Evolutionary conservation across 2,797 vertebrate species (phyloP), one percentile per base, ranked within the genome.

Genomic region (Peromyscus eremicus): DNA sequence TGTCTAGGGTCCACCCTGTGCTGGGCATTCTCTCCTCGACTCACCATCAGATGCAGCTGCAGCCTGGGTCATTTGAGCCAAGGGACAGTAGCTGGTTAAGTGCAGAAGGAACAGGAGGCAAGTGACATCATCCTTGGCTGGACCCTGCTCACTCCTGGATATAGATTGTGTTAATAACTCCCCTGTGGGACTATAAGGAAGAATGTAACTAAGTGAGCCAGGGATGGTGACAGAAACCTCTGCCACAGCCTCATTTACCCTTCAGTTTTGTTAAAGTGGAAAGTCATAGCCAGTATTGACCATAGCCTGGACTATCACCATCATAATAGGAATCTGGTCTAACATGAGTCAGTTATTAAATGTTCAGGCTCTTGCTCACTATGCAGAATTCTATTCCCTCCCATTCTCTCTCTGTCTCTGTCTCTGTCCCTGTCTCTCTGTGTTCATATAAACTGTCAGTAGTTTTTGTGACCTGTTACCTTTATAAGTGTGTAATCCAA

Each of bases 401-500:
- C 3, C 14, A 16, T 1, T n/a, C 7, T 8, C 68, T 25, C 2
- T 1, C 3, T 6, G 8, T 73, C 19, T 37, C 3, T 13, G 2
- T 49, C 11, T 52, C 49, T 49, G 8, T 49, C 49, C 10, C 52
- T 55, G 3, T 49, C 7, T 79, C 14, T 4, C 3, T 37, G 19
- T 37, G n/a, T n/a, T 70, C 12, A 52, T n/a, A 27, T 27, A 70
- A 52, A 16, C 43, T 25, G 5, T 23, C 46, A 16, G 14, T 37
- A 37, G 13, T 9, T n/a, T 55, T 6, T 29, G 14, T 87, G 13
- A 71, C 49, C 11, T 27, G 8, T 52, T 71, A 71, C 57, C 23
- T 71, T 55, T 40, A 57, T 27, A 71, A 46, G 12, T 11, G 13
- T 87, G 66, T 21, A 49, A 3, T n/a, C n/a, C 14, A 27, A 37